These are phyloP conservation scores for Calcarius lapponicus DNA, from an alignment of 2,797 vertebrate genomes.

Conservation along the genomic window DNA sequence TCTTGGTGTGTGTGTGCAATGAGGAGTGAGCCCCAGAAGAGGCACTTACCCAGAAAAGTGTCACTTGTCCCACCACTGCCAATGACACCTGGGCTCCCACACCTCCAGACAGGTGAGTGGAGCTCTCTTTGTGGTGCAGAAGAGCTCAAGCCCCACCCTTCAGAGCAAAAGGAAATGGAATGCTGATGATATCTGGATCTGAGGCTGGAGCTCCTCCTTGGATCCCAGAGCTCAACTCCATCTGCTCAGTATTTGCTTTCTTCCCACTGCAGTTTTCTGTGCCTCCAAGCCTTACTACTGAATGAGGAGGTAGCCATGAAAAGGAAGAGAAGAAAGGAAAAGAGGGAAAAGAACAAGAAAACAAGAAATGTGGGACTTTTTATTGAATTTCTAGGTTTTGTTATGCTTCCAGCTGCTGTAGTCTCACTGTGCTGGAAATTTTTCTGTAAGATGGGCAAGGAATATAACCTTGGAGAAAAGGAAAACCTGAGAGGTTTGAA, in stretches of 20 bases:
- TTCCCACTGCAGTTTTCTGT: background rate
- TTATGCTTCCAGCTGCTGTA: background rate
- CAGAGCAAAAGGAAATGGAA: background rate
- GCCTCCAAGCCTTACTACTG: background rate
- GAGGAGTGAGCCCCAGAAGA: conserved; percentile 42
- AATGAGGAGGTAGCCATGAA: background rate
- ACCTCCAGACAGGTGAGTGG: background rate
- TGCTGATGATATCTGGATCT: background rate
- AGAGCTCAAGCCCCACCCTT: background rate
- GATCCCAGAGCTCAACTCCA: background rate
- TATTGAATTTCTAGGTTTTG: background rate
- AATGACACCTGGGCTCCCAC: conserved; percentile 32
- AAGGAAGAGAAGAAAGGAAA: background rate
- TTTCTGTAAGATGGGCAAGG: background rate
- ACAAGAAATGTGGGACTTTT: background rate
- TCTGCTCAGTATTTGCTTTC: background rate
- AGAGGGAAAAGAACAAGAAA: background rate
- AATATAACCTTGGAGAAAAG: background rate
- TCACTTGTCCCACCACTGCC: background rate
- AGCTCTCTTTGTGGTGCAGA: background rate
- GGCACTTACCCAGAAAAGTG: background rate
- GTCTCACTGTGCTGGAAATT: background rate
- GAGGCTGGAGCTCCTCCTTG: background rate
- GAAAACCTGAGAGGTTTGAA: background rate
- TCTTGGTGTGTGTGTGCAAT: background rate